Evolutionary conservation across 2,797 vertebrate genomes (phyloP), one percentile per base, ranked within the genome.

Genomic region (Chelon labrosus): DNA sequence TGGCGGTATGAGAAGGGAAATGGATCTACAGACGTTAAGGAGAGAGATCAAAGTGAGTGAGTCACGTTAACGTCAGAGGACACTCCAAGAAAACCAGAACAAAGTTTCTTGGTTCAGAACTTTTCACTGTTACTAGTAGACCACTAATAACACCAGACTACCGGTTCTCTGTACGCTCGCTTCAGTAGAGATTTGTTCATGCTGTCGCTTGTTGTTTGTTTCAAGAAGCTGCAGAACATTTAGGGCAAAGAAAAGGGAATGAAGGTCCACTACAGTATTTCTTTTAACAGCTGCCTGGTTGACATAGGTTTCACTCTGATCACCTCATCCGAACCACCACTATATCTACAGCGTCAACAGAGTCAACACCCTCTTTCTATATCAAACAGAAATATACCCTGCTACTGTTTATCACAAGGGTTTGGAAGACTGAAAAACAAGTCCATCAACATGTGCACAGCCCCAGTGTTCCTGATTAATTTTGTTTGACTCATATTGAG

Each of bases 141-240:
- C 31, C 27, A 31, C 16, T 35, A 64, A 35, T 10, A 17, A 44
- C 46, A 72, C 31, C 1, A 59, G 10, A 42, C 20, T 37, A 66
- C 54, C 57, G 57, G 39, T 17, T 70, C 64, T 54, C 58, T 54
- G 8, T 27, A 44, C 14, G 17, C 47, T 81, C 6, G 13, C 79
- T 67, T 71, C 52, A 73, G 44, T 46, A 50, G 46, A 66, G 52
- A 78, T 78, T 69, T 64, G 27, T 51, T 80, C 64, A 60, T 54
- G 77, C 65, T 35, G 54, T 55, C 22, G 12, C n/a, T 58, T 44
- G 38, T 44, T 68, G 71, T 90, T 63, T 79, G 22, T 44, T 65
- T 70, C 46, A 55, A 69, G 50, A 57, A 62, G 62, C 13, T 42
- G 11, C 25, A 52, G 37, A 57, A 52, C 22, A 67, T 38, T 64